Base-by-base conservation (phyloP, 2,113 vertebrate species). In the Heterochromis multidens region DNA sequence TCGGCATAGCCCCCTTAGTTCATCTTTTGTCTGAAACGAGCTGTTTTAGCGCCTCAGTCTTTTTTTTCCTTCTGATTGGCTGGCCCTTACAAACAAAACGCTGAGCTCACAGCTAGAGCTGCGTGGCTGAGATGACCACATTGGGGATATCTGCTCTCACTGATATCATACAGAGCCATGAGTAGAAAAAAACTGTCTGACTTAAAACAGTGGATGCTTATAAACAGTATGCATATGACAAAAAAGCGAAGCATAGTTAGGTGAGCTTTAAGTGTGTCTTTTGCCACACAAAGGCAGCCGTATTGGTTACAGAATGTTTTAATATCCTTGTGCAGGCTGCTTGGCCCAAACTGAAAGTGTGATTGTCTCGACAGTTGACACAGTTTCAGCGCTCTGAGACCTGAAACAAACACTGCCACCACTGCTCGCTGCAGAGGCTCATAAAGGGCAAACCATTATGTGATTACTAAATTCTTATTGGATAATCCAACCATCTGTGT, bases 231-330 rank as follows among this genome's bases (percentile, higher is more conserved):
- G n/a, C n/a, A n/a, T n/a, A n/a, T n/a, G n/a, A 54, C 31, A 33
- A 33, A 54, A 31, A 74, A 54, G 70, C 31, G 46, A 54, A 31
- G 11, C 46, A 31, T 19, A 54, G 12, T 16, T 74, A 19, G 16
- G 43, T 19, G 2, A 35, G 46, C 46, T 74, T 49, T 52, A 72
- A 72, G 10, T 1, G 17, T 52, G 43, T 72, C 25, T 72, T 29
- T 72, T 0, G 25, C 67, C 0, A 2, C 61, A 37, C 61, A 35
- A 35, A 63, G 19, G 5, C 33, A 37, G 61, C 33, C 1, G 17
- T 17, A 31, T 11, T 49, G 43, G 25, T 27, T 72, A 27, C 67
- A 72, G 31, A 54, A 54, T 54, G 46, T 52, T 19, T 33, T 29
- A 74, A 74, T 74, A 21, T 74, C 21, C 17, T 14, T 0, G 27